These are phyloP conservation scores for Sitophilus oryzae DNA, from an alignment of 1,140 invertebrate species.

Conservation along the genomic window DNA sequence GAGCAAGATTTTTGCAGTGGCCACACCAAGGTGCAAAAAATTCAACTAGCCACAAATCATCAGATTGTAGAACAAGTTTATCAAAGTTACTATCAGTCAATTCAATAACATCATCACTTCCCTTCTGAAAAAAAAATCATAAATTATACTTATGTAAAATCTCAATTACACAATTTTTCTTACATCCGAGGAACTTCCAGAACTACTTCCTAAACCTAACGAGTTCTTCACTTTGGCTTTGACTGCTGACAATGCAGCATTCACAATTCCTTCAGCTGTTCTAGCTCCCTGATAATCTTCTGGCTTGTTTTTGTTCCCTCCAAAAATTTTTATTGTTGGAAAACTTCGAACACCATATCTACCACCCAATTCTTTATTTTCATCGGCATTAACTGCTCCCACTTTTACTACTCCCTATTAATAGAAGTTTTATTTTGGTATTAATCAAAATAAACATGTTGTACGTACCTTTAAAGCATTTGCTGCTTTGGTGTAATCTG, in stretches of 20 bases:
- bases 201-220: conserved; percentile 53
- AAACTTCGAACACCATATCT: conserved; percentile 86
- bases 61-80: conserved; percentile 78
- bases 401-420: conserved; percentile 84
- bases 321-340: conserved; percentile 96
- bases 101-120: conserved; percentile 75
- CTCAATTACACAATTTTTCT: not conserved
- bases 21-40: conserved; percentile 97
- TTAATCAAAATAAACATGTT: no score
- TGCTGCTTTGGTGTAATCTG: conserved; percentile 86
- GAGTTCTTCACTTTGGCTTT: conserved; percentile 62
- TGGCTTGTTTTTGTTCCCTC: conserved; percentile 77
- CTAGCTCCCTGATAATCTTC: conserved; percentile 81
- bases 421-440: no score
- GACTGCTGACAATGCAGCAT: conserved; percentile 69
- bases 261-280: conserved; percentile 79
- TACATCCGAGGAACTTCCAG: conserved; percentile 36
- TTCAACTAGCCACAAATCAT: conserved; percentile 94
- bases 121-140: conserved; percentile 25
- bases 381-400: conserved; percentile 87
- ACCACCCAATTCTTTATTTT: conserved; percentile 73
- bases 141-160: conserved; percentile 1
- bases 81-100: conserved; percentile 94
- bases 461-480: conserved; percentile 79
- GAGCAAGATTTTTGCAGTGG: conserved; percentile 93